Evolutionary conservation across 2,113 vertebrate genomes (phyloP), one percentile per base, ranked within the genome.

Genomic region (Mobula birostris): DNA sequence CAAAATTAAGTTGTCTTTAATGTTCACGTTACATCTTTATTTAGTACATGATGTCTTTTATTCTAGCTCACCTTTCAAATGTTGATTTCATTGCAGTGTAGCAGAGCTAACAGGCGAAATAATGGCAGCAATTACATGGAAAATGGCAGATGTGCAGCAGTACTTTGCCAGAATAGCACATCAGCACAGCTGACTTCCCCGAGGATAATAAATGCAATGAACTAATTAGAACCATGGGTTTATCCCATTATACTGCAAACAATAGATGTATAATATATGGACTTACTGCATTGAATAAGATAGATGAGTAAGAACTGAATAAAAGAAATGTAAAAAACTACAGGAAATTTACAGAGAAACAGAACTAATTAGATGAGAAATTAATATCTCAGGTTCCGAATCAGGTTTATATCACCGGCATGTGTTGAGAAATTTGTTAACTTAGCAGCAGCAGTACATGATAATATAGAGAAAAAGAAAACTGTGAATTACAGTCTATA

Each of bases 151-250:
- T 90, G 21, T 19, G 17, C 15, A 68, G 61, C n/a, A 90, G 32
- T 90, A 32, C 17, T 90, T 66, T 15, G 61, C 63, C 2, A 90
- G 85, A 90, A 90, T 66, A 32, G n/a, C 29, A 61, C 85, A 90
- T 66, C 83, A 32, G 61, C 2, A 66, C 61, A 90, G n/a, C 61
- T 32, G 61, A 32, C 32, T 90, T 15, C 29, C 32, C n/a, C 7
- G 29, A 90, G 61, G 85, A 90, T 68, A 66, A 90, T 90, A 90
- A 17, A 90, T 90, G 85, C 15, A 36, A 32, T n/a, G 61, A 66
- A 68, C 61, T 90, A 66, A 90, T 90, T 32, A 90, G 61, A 66
- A 32, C 5, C 12, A 32, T 66, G 1, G 58, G 11, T 1, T 32
- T 90, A 27, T 29, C 15, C 61, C 32, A 90, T 90, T 68, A 66